Base-by-base conservation (phyloP, 2,888 invertebrate species). In the Mayetiola destructor region DNA sequence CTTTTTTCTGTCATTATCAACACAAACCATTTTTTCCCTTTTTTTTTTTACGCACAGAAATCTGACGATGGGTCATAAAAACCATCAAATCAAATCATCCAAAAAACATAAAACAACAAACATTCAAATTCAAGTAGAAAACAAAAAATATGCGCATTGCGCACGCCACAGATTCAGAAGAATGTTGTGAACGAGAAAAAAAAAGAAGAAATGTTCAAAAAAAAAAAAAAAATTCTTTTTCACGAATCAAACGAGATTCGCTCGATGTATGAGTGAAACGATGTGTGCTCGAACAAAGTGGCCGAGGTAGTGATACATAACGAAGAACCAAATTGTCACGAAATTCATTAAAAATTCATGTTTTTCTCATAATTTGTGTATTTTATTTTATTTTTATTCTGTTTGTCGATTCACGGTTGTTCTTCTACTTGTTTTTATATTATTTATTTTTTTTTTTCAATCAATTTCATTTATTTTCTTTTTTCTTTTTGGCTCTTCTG, bases 341-440 rank as follows among this genome's bases (percentile, higher is more conserved):
- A 48, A n/a, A 48, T 27, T 48, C 48, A 48, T 48, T 27, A 48
- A 23, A 27, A 48, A 48, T 48, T 48, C 48, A 48, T 48, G 48
- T 48, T 48, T 48, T 48, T 20, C 48, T 48, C 48, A 48, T 48
- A 48, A 48, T 48, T 48, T 48, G 48, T 48, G 48, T 48, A 48
- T 48, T 48, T 48, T n/a, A n/a, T n/a, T n/a, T n/a, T n/a, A n/a
- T n/a, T n/a, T n/a, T 48, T 48, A 48, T 48, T 48, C 27, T 16
- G 23, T 23, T 48, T 27, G 14, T 48, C 27, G 48, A 48, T 48
- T 48, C 16, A 48, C 48, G 23, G 48, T 48, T 27, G 27, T 23
- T 20, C n/a, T n/a, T 48, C n/a, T n/a, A 27, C 16, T 48, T 27
- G 48, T n/a, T 48, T n/a, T 48, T 16, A n/a, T 48, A 27, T 16